phyloP scores from a whole-genome alignment of 1,140 invertebrate species.

The Schlechtendalia chinensis region DNA sequence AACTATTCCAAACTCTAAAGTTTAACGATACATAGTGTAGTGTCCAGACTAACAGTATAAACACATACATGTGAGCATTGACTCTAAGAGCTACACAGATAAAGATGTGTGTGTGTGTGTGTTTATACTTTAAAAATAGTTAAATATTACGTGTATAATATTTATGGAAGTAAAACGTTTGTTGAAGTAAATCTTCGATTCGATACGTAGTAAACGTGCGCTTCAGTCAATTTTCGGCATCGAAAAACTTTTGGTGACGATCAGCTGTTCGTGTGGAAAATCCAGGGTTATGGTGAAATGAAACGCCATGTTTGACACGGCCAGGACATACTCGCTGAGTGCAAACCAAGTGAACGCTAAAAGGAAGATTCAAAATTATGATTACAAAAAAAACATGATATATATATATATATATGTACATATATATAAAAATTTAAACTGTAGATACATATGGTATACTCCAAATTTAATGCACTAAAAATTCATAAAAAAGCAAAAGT shows the following conservation, averaged over 20 bases:
- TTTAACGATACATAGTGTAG: slow-evolving; percentile 3
- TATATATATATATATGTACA: too few relatives aligned
- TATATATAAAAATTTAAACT: too few relatives aligned
- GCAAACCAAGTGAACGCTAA: slow-evolving; percentile 91
- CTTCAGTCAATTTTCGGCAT: slow-evolving; percentile 15
- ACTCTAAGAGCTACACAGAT: not conserved
- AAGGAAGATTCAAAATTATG: too few relatives aligned
- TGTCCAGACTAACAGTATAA: not conserved
- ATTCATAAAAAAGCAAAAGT: too few relatives aligned
- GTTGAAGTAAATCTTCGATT: slow-evolving; percentile 15
- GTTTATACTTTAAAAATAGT: slow-evolving; percentile 8
- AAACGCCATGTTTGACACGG: slow-evolving; percentile 86
- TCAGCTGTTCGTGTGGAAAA: slow-evolving; percentile 76
- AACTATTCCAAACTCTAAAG: not conserved
- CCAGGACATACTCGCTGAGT: slow-evolving; percentile 86
- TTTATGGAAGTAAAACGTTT: slow-evolving; percentile 24
- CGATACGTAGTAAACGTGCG: not conserved
- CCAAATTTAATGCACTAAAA: too few relatives aligned
- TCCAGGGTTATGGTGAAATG: slow-evolving; percentile 83
- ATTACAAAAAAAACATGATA: too few relatives aligned
- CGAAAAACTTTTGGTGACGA: slow-evolving; percentile 65
- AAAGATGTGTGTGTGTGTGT: not conserved
- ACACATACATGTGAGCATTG: not conserved
- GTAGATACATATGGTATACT: too few relatives aligned
- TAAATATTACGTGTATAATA: too few relatives aligned